A percentile compares a stretch with the other conserved stretches of the same genome.
phyloP scores from a whole-genome alignment of 2,113 vertebrate genomes.

The Pelecanoides urinatrix region DNA sequence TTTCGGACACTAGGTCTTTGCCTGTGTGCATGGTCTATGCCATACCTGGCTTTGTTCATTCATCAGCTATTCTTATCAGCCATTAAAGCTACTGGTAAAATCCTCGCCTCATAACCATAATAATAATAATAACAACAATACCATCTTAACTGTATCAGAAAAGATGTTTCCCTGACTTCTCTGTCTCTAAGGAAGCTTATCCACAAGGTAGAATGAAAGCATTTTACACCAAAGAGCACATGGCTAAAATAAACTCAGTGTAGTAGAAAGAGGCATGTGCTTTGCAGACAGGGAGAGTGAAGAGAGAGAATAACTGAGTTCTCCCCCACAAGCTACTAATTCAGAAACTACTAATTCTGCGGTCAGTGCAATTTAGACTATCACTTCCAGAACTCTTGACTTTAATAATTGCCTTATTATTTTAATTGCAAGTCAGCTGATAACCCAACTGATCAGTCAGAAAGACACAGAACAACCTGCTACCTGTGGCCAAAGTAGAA shows the following conservation, averaged over 20 bases:
- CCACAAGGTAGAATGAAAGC: not conserved
- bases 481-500: not conserved
- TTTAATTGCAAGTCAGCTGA: conserved; percentile 24
- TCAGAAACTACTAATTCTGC: not conserved
- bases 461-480: not conserved
- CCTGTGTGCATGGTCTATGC: not conserved
- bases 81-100: not conserved
- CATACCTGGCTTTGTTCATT: not conserved
- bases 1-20: not conserved
- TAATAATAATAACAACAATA: not conserved
- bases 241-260: not conserved
- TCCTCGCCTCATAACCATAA: not conserved
- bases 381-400: not conserved
- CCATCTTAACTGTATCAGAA: not conserved
- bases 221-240: not conserved
- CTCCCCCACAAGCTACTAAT: not conserved
- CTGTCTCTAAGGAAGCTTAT: not conserved
- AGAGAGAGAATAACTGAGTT: not conserved
- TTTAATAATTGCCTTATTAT: not conserved
- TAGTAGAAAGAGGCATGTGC: not conserved
- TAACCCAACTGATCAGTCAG: not conserved
- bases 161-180: not conserved
- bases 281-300: not conserved
- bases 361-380: not conserved
- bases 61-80: not conserved